A percentile compares a stretch with the other conserved stretches of the same genome.
Conservation (phyloP, 1,140 invertebrate species). For the Orussus abietinus region DNA sequence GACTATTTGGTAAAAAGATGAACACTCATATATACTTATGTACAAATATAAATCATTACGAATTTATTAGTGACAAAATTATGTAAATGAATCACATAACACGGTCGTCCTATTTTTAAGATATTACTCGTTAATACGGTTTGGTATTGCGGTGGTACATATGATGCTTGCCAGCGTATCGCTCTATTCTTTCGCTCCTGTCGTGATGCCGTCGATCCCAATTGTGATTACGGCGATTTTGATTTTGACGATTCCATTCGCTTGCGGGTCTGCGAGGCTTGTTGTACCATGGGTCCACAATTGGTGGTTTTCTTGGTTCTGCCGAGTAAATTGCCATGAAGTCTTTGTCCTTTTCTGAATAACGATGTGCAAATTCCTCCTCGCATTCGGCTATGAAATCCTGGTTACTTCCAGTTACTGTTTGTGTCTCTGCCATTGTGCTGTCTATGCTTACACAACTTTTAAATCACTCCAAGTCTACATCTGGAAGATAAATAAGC, state of each 20-base stretch:
- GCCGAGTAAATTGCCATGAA: slow-evolving; percentile 47
- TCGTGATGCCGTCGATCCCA: slow-evolving; percentile 9
- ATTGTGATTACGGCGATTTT: slow-evolving; percentile 9
- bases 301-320: slow-evolving; percentile 45
- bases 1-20: no score
- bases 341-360: slow-evolving; percentile 53
- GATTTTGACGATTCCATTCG: slow-evolving; percentile 13
- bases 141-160: background rate
- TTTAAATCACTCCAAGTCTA: no score
- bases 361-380: slow-evolving; percentile 53
- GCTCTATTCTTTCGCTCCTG: slow-evolving; percentile 11
- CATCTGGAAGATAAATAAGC: no score
- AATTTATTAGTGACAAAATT: slow-evolving; percentile 12
- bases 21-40: no score
- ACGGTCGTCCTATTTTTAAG: slow-evolving; percentile 17
- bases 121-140: background rate
- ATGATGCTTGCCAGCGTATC: background rate
- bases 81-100: slow-evolving; percentile 18
- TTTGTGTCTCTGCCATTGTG: slow-evolving; percentile 6
- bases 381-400: slow-evolving; percentile 55
- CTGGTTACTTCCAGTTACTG: slow-evolving; percentile 40
- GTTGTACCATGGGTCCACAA: slow-evolving; percentile 53
- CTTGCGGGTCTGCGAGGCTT: slow-evolving; percentile 25
- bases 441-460: no score
- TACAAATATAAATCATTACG: slow-evolving; percentile 6